A percentile compares a stretch with the other conserved stretches of the same genome.
These are phyloP conservation scores for Papilio polytes DNA, from an alignment of 1,140 invertebrate species.

Conservation along the genomic window DNA sequence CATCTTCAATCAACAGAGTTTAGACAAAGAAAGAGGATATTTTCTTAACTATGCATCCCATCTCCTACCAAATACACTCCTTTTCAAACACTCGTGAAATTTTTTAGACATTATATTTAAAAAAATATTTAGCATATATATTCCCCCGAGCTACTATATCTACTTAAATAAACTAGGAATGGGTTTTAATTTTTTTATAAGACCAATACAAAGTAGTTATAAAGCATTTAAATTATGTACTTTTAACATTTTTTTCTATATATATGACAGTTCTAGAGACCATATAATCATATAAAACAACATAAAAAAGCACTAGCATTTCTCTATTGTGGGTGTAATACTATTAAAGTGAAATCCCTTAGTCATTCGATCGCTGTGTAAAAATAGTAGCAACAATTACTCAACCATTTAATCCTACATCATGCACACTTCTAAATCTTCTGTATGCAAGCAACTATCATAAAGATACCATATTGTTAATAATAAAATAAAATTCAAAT, in stretches of 20 bases:
- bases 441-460: not conserved
- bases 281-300: not conserved
- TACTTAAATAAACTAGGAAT: too few species aligned
- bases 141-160: too few species aligned
- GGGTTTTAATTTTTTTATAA: too few species aligned
- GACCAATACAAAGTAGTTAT: not conserved
- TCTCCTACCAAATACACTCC: too few species aligned
- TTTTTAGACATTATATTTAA: too few species aligned
- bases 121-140: too few species aligned
- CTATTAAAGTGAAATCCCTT: conserved; percentile 23
- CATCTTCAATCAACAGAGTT: too few species aligned
- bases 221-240: not conserved
- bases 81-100: too few species aligned
- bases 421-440: conserved; percentile 15
- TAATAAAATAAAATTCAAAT: not conserved
- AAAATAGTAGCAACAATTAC: conserved; percentile 29
- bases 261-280: not conserved
- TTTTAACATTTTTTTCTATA: not conserved
- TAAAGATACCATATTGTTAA: not conserved
- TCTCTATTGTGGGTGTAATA: not conserved
- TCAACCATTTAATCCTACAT: conserved; percentile 31
- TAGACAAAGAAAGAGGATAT: too few species aligned
- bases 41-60: too few species aligned
- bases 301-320: not conserved
- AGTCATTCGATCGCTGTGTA: conserved; percentile 14